Evolutionary conservation across 2,113 vertebrate species (phyloP), one percentile per base, ranked within the genome.

Genomic region (Melanostigma gelatinosum): DNA sequence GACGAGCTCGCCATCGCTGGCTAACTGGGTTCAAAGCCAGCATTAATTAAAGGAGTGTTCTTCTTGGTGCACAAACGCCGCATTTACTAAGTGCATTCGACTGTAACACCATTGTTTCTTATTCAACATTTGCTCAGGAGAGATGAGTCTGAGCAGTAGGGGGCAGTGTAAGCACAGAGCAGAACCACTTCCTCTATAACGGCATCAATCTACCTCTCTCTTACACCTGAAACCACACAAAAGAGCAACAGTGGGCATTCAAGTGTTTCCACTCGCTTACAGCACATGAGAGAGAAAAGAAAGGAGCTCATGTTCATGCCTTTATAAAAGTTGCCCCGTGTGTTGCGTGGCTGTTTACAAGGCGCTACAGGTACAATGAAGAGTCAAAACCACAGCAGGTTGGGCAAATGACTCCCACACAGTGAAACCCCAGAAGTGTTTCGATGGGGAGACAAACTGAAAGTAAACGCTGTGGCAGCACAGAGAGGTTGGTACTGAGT

Each of bases 81-180:
- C 46, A 27, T 63, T 13, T 73, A 61, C 24, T 18, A 22, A 0
- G 38, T 57, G 69, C 57, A 70, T 50, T 27, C 16, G n/a, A 12
- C 72, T 62, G 18, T 0, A 65, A 68, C 75, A 50, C 27, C 29
- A 9, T 4, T 24, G n/a, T 42, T 38, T 57, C 29, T 68, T 6
- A 29, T 72, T 40, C 20, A 42, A 48, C 64, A n/a, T 50, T 44
- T 54, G 52, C 70, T 60, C 57, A 15, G 18, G 62, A 10, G 36
- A 67, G 24, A 34, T 57, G 1, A 7, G 10, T 55, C 4, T 77
- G 70, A 80, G 29, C 94, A 94, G 86, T 73, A 94, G 93, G 87
- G 90, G 93, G 94, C 94, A 93, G 88, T 89, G 74, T 89, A 13
- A 46, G 78, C 85, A 77, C 83, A 86, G 77, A 15, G 32, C 15